Base-by-base conservation (phyloP, 2,888 invertebrate genomes). In the Cataglyphis albicans region DNA sequence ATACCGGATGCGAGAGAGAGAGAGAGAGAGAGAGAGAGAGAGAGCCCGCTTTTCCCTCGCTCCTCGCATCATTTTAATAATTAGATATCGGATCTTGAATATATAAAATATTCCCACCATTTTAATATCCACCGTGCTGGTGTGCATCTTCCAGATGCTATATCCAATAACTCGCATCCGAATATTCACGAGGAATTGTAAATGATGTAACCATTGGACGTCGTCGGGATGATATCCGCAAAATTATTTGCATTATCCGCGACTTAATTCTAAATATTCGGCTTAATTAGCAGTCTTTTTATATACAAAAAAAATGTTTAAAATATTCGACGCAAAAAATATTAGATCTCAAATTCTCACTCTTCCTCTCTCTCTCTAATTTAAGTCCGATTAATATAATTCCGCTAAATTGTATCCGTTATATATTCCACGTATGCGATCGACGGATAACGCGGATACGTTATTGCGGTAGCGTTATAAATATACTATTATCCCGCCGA, bases 41-140 rank as follows among this genome's bases (percentile, higher is more conserved):
- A 18, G 9, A 29, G 10, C 18, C 18, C 18, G 48, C 52, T 48
- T 18, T n/a, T 55, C 75, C 25, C 68, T 9, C 32, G 57, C 21
- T 15, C 52, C 0, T 21, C n/a, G 48, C 41, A 35, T 25, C 70
- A 70, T 70, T 78, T 78, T 61, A 59, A 70, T 80, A 70, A 80
- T 80, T 80, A 80, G 44, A 68, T 68, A 44, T 61, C 21, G 32
- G 32, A 68, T 59, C 68, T 59, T n/a, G 72, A 32, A 59, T 61
- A 52, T 52, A 25, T 52, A 25, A 68, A 68, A 70, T 78, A 44
- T 70, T 78, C 72, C 18, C 59, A n/a, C 59, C 18, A 59, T 80
- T 80, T 80, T 70, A 59, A 70, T 70, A 35, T 44, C 72, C 32
- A 29, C 57, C 68, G 25, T 18, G 57, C 7, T 18, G 15, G 6